Percentiles rank a stretch among this genome's conserved stretches.
Evolutionary conservation across 2,797 vertebrate species (phyloP).

Genomic region (Bovichtus variegatus): DNA sequence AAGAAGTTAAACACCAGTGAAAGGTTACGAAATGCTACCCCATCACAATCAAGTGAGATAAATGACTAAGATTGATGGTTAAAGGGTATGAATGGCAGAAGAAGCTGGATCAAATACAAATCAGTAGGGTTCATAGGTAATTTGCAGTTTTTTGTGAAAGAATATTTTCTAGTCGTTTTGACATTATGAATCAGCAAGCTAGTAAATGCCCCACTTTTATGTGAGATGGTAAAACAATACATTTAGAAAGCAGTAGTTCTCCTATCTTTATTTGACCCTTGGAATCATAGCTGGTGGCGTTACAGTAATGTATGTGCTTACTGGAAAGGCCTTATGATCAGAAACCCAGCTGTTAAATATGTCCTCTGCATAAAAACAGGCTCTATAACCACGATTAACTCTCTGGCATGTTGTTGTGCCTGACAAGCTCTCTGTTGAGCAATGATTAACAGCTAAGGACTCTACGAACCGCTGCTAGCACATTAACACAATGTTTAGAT

Average conservation of each 20-base stretch:
- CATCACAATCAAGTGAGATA: constrained; percentile 20
- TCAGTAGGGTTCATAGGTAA: background rate
- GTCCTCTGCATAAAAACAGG: constrained; percentile 72
- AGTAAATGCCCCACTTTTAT: constrained; percentile 2
- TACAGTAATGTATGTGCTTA: constrained; percentile 51
- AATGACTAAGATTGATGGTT: constrained; percentile 25
- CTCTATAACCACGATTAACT: constrained; percentile 81
- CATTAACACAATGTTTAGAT: constrained; percentile 81
- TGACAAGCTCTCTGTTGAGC: constrained; percentile 78
- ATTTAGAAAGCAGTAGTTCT: constrained; percentile 33
- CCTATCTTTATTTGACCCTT: constrained; percentile 40
- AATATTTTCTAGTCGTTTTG: constrained; percentile 7
- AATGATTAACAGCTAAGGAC: constrained; percentile 88
- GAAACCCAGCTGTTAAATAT: constrained; percentile 75
- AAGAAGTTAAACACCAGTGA: constrained; percentile 48
- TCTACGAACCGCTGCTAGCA: constrained; percentile 73
- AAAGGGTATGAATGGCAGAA: constrained; percentile 16
- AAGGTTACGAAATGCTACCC: constrained; percentile 41
- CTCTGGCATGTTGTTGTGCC: constrained; percentile 71
- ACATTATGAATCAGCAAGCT: constrained; percentile 22
- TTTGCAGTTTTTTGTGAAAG: constrained; percentile 2
- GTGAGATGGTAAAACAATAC: constrained; percentile 6
- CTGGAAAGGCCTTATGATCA: constrained; percentile 69
- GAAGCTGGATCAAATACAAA: background rate
- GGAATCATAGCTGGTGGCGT: constrained; percentile 37